phyloP scores from a whole-genome alignment of 2,113 vertebrate species.

The Bubo bubo region DNA sequence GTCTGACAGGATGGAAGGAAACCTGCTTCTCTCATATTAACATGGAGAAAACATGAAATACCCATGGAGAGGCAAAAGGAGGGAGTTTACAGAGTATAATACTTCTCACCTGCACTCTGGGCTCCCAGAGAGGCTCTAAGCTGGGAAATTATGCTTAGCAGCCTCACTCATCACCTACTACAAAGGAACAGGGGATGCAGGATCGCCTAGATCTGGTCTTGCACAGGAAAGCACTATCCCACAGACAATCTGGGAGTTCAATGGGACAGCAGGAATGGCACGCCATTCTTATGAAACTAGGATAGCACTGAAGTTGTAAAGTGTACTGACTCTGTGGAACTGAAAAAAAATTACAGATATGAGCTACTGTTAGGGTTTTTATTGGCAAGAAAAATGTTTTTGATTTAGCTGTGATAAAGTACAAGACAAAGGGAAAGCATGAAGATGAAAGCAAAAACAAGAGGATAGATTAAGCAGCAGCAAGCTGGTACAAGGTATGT shows the following conservation, averaged over 20 bases:
- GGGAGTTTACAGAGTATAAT: not conserved
- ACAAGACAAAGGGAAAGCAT: not conserved
- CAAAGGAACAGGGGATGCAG: fast-evolving
- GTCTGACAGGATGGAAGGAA: not conserved
- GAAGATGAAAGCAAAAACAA: not conserved
- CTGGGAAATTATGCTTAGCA: not conserved
- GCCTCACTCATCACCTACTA: not conserved
- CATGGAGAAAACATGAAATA: not conserved
- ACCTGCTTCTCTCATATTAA: not conserved
- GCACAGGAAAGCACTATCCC: too few relatives aligned
- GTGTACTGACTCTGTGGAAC: not conserved
- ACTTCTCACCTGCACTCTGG: fast-evolving
- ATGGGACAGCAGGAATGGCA: not conserved
- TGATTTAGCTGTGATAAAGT: not conserved
- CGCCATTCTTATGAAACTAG: fast-evolving
- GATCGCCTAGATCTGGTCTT: not conserved
- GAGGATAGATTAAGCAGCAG: not conserved
- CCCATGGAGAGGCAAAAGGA: not conserved
- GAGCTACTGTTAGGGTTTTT: not conserved
- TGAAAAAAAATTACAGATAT: not conserved
- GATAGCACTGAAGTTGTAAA: not conserved
- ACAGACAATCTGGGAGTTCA: not conserved
- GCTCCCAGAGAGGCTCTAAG: not conserved
- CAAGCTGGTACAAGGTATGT: not conserved
- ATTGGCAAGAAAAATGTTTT: not conserved